Evolutionary conservation across 1,140 invertebrate species (phyloP), one percentile per base, ranked within the genome.

Genomic region (Lasaia peninsularis): DNA sequence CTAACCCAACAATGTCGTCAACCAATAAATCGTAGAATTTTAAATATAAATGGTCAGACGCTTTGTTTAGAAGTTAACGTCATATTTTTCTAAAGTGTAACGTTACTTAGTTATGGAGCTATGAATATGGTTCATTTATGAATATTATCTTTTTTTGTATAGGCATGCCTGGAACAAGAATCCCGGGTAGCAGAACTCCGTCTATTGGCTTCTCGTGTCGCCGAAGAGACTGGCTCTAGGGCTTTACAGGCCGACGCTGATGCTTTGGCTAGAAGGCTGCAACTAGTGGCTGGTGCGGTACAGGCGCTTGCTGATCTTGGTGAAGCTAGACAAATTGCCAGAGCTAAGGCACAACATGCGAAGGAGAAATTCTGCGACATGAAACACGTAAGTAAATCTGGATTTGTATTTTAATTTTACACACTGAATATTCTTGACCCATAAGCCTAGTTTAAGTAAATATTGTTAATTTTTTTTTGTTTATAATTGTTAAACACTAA

Each of bases 101-200:
- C n/a, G n/a, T n/a, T n/a, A n/a, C n/a, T n/a, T n/a, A n/a, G n/a
- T n/a, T n/a, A n/a, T n/a, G n/a, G n/a, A n/a, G n/a, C n/a, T n/a
- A n/a, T n/a, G n/a, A n/a, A n/a, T n/a, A n/a, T n/a, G n/a, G n/a
- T n/a, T n/a, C n/a, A 28, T 28, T 28, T 0, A 28, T 28, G 0
- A 28, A 28, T 28, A 11, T 16, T 14, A 10, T 18, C 1, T 10
- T 28, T 34, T 40, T 37, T 37, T 40, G 21, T 52, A 28, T 62
- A 95, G 94, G 92, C 93, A 80, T 95, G 93, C 76, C 92, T 95
- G 75, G 93, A 95, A 80, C 90, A 96, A 75, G 93, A 92, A 58
- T 91, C 92, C 28, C 92, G 95, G 69, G 93, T 96, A 16, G 91
- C 92, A 7, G 94, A 95, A 72, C 87, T 96, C 14, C 92, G 92